Evolutionary conservation across 23 tunicate genomes (phyloP), one percentile per base, ranked within the genome.

Genomic region (Phallusia fumigata): DNA sequence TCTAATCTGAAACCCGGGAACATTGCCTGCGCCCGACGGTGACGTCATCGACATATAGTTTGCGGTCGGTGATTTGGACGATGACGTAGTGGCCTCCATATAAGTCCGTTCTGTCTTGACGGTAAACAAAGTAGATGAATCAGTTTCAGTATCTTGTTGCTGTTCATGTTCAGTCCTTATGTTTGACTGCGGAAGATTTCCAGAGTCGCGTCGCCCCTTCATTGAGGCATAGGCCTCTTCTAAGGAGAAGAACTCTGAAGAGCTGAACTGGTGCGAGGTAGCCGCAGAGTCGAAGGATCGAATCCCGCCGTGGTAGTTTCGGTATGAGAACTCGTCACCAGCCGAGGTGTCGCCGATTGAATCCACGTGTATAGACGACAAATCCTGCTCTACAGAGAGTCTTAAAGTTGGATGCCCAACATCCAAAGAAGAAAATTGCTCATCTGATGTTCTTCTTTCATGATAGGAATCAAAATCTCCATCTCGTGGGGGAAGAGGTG

Each of bases 301-400:
- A 58, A 84, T 22, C 24, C 45, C 47, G 5, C 31, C 77, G 32
- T 85, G 86, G 53, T 30, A 87, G 19, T 36, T 34, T 0, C 78
- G 86, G 35, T 81, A 87, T 51, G 91, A 87, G 64, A 87, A 87
- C 78, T 82, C 91, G 19, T 87, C 82, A 5, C 53, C 75, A 1
- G 91, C 91, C 32, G 91, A 87, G 24, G 77, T 80, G 31, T 87
- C 91, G 32, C 91, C 91, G 1, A 81, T 58, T 0, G 86, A 87
- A 35, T 87, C 91, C 33, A 74, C 81, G n/a, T 65, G 69, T 24
- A 58, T 5, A 8, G 69, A 58, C 2, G 69, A 58, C 13, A 58
- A 13, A 58, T 58, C 69, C 5, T 58, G 28, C 69, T 58, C 69
- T 16, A 58, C 69, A 5, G 69, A 58, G 69, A 58, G 69, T 22